These are phyloP conservation scores for Acronicta psi DNA, from an alignment of 2,888 invertebrate species.

Conservation along the genomic window DNA sequence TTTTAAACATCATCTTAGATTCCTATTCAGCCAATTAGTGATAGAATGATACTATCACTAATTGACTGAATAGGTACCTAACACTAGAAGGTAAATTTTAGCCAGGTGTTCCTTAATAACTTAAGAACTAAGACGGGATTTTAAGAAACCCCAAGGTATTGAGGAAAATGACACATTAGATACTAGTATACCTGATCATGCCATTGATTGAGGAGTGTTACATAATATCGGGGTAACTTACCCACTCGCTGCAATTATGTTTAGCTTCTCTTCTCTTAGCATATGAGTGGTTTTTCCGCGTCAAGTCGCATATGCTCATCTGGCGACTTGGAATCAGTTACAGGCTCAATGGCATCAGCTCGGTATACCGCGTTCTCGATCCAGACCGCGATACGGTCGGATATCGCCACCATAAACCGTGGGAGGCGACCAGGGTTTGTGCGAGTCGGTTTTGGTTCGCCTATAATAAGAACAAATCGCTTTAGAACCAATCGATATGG, in stretches of 20 bases:
- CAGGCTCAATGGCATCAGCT: conserved; percentile 77
- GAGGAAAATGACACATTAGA: no score
- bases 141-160: no score
- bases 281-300: conserved; percentile 72
- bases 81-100: no score
- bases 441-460: conserved; percentile 83
- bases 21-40: no score
- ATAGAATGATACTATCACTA: no score
- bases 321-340: conserved; percentile 56
- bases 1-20: no score
- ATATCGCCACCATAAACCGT: conserved; percentile 87
- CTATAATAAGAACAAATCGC: conserved; percentile 52
- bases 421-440: conserved; percentile 81
- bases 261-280: conserved; percentile 42
- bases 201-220: no score
- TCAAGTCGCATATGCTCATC: conserved; percentile 82
- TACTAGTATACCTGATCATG: no score
- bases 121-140: no score
- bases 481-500: no score
- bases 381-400: conserved; percentile 86
- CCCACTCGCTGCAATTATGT: conserved; percentile 15
- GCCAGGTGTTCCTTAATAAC: no score
- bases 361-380: conserved; percentile 85
- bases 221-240: conserved; percentile 22
- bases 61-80: no score